phyloP scores from a whole-genome alignment of 2,888 invertebrate genomes.

The Cynaeus angustus region DNA sequence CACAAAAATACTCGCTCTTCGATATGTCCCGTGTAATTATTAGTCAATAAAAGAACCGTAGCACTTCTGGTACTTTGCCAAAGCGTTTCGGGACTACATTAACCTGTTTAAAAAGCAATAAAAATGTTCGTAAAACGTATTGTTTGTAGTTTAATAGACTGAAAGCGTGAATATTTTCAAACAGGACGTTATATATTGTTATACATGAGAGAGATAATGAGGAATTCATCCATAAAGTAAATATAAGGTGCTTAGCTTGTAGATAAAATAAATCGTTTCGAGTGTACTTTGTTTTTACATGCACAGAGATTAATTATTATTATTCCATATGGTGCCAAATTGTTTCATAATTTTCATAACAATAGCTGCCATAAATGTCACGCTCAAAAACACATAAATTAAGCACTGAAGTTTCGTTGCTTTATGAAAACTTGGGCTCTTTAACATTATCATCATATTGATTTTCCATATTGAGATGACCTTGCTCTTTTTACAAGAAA shows the following conservation, averaged over 20 bases:
- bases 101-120: conserved; percentile 32
- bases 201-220: background rate
- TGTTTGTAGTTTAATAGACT: conserved; percentile 21
- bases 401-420: too few species aligned
- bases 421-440: too few species aligned
- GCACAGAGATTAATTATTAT: background rate
- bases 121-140: conserved; percentile 23
- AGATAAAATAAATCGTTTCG: background rate
- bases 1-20: conserved; percentile 15
- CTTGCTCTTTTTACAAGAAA: too few species aligned
- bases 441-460: too few species aligned
- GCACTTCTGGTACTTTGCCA: conserved; percentile 26
- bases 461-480: too few species aligned
- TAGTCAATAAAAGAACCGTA: conserved; percentile 25
- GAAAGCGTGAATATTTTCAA: conserved; percentile 6
- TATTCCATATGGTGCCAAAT: background rate
- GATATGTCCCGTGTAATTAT: conserved; percentile 1
- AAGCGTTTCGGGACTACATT: conserved; percentile 17
- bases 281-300: background rate
- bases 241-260: background rate
- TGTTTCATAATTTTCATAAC: background rate
- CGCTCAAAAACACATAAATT: too few species aligned
- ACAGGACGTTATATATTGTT: background rate
- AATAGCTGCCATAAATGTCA: too few species aligned
- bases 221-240: conserved; percentile 7